Evolutionary conservation across 2,797 vertebrate genomes (phyloP).

Genomic region (Pangasius larnaudii): DNA sequence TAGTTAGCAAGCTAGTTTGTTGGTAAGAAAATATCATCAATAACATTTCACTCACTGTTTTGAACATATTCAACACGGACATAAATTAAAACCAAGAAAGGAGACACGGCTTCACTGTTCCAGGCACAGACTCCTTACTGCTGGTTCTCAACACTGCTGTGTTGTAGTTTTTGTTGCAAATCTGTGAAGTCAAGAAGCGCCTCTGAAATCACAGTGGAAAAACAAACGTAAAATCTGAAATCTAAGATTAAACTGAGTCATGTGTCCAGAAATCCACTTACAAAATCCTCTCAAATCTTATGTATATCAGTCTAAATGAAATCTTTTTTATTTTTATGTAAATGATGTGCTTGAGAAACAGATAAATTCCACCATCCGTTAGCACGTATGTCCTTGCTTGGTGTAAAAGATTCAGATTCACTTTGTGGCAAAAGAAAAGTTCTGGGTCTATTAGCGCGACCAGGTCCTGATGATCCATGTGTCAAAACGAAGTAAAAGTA

Average conservation of each 20-base stretch:
- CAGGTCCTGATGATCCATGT: neutral
- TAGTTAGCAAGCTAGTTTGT: neutral
- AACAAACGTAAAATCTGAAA: neutral
- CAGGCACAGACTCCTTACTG: neutral
- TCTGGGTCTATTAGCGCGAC: neutral
- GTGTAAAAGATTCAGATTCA: neutral
- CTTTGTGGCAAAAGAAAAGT: neutral
- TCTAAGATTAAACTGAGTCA: neutral
- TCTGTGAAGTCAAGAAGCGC: neutral
- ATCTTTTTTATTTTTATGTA: neutral
- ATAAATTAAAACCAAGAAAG: neutral
- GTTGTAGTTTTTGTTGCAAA: neutral
- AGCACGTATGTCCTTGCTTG: neutral
- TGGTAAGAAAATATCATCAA: neutral
- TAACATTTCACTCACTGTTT: neutral
- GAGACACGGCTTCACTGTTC: neutral
- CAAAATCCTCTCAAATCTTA: neutral
- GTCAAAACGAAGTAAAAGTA: conserved; percentile 1
- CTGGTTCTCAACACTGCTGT: neutral
- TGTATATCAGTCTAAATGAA: neutral
- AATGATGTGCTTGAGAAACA: neutral
- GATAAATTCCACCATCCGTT: neutral
- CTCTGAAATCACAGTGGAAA: neutral
- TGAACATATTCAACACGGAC: neutral
- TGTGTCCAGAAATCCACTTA: neutral